Conservation (phyloP, 2,113 vertebrate species). For the Chionodraco myersi region DNA sequence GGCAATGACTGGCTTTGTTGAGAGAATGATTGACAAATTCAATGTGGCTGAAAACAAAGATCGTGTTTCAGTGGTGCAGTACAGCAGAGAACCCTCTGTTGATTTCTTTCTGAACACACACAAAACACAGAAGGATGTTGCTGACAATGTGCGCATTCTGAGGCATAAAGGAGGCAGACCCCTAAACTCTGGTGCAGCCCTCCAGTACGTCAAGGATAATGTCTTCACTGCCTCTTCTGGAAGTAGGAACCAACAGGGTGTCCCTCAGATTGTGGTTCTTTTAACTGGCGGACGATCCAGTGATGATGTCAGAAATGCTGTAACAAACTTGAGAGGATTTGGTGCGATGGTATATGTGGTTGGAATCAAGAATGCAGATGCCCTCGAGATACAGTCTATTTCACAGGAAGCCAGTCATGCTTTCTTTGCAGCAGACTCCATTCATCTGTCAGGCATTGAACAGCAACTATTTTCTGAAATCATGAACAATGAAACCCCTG, state of each 20-base stretch:
- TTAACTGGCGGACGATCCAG: conserved; percentile 87
- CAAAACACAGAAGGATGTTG: conserved; percentile 63
- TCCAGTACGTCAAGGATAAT: conserved; percentile 84
- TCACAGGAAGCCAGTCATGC: conserved; percentile 83
- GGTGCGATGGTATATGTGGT: conserved; percentile 86
- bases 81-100: conserved; percentile 70
- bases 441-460: conserved; percentile 74
- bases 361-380: conserved; percentile 85
- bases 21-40: conserved; percentile 69
- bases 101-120: conserved; percentile 79
- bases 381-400: conserved; percentile 84
- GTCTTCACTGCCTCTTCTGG: conserved; percentile 88
- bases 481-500: conserved; percentile 24
- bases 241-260: conserved; percentile 87
- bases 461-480: conserved; percentile 66
- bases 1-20: conserved; percentile 74
- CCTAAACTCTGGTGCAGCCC: conserved; percentile 88
- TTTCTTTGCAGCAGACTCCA: conserved; percentile 80
- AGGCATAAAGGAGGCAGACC: conserved; percentile 78
- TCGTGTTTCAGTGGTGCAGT: conserved; percentile 76
- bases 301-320: conserved; percentile 82
- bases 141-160: conserved; percentile 54
- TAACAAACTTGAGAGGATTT: conserved; percentile 77
- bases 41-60: conserved; percentile 70
- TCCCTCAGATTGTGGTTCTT: conserved; percentile 89